A percentile compares a stretch with the other conserved stretches of the same genome.
These are phyloP conservation scores for Eupithecia inturbata DNA, from an alignment of 2,888 invertebrate species.

Conservation along the genomic window DNA sequence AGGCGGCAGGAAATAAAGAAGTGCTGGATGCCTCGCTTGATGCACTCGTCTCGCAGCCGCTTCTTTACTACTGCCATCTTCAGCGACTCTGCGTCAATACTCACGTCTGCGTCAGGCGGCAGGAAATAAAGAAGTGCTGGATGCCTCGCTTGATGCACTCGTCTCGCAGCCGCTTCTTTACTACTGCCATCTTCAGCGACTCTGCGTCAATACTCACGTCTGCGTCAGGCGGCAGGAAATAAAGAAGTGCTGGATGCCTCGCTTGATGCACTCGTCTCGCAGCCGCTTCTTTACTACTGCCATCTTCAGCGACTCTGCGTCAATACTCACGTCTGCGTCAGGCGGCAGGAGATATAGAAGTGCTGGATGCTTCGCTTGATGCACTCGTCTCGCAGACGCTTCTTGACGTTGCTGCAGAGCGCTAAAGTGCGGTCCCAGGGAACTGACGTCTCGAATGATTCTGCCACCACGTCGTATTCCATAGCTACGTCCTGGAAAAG, in stretches of 20 bases:
- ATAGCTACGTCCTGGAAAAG: slow-evolving; percentile 92
- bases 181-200: slow-evolving; percentile 86
- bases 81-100: not conserved
- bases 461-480: slow-evolving; percentile 94
- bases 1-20: slow-evolving; percentile 92
- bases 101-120: slow-evolving; percentile 95
- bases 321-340: slow-evolving; percentile 91
- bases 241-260: slow-evolving; percentile 85
- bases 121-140: slow-evolving; percentile 87
- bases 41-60: slow-evolving; percentile 87
- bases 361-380: slow-evolving; percentile 82
- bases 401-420: slow-evolving; percentile 95
- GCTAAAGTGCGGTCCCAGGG: slow-evolving; percentile 95
- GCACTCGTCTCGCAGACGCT: slow-evolving; percentile 88
- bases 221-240: slow-evolving; percentile 97
- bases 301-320: slow-evolving; percentile 3
- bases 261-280: slow-evolving; percentile 83
- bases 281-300: slow-evolving; percentile 92
- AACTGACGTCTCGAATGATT: slow-evolving; percentile 99
- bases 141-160: slow-evolving; percentile 86
- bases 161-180: slow-evolving; percentile 90
- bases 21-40: slow-evolving; percentile 82
- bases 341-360: slow-evolving; percentile 90
- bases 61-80: slow-evolving; percentile 92
- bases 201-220: slow-evolving; percentile 74